A percentile compares a stretch with the other conserved stretches of the same genome.
These are phyloP conservation scores for Tarsius wallacei DNA, from an alignment of 2,797 vertebrate species.

Conservation along the genomic window DNA sequence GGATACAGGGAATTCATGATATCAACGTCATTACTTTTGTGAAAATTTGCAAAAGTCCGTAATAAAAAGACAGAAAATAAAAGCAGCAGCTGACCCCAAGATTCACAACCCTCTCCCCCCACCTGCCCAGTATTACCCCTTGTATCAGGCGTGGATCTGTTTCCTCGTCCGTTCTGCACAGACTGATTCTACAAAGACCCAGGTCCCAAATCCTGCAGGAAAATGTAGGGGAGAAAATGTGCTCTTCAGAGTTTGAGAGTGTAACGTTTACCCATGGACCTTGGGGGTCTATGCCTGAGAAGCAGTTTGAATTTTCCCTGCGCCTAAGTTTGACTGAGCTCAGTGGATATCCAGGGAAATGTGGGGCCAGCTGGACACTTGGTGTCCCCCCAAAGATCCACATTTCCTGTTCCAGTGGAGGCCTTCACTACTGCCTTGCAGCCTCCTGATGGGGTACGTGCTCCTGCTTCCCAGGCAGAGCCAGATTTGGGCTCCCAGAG, in stretches of 20 bases:
- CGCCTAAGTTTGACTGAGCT: background rate
- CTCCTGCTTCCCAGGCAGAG: background rate
- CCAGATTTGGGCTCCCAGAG: too few relatives aligned
- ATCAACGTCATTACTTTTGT: background rate
- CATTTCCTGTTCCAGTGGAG: background rate
- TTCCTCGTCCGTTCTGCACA: background rate
- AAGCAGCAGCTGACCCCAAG: background rate
- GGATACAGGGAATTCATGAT: fast-evolving
- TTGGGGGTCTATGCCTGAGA: background rate
- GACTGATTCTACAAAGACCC: background rate
- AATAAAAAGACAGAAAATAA: background rate
- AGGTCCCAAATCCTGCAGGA: background rate
- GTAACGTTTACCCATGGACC: background rate
- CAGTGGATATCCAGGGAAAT: background rate
- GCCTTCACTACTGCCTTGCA: background rate
- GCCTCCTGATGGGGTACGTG: fast-evolving
- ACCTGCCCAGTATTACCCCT: background rate
- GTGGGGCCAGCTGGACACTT: background rate
- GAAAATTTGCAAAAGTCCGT: background rate
- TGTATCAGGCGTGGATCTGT: background rate
- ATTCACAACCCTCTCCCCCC: too few relatives aligned
- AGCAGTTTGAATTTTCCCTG: background rate
- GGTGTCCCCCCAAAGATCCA: background rate
- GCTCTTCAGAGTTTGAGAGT: background rate
- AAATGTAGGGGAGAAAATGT: background rate